These are phyloP conservation scores for Agrenia bidenticulata DNA, from an alignment of 2,888 invertebrate species.

Conservation along the genomic window DNA sequence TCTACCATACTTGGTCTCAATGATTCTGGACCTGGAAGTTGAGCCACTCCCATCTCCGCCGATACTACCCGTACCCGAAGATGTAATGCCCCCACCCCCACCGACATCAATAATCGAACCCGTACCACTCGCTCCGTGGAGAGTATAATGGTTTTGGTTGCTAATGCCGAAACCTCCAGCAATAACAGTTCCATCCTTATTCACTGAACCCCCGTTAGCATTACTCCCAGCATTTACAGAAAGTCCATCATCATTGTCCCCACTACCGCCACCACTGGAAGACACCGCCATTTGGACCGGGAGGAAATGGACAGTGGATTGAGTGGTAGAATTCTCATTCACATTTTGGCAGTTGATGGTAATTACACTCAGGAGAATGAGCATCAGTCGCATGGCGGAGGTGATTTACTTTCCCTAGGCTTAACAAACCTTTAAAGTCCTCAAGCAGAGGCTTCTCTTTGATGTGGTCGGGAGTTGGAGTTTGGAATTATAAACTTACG, in stretches of 20 bases:
- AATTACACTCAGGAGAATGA: slow-evolving; percentile 51
- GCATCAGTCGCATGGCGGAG: slow-evolving; percentile 46
- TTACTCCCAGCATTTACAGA: background rate
- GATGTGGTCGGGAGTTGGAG: too few relatives aligned
- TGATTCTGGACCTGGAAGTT: slow-evolving; percentile 72
- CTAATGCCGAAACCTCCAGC: background rate
- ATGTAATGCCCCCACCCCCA: background rate
- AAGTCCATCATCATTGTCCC: slow-evolving; percentile 3
- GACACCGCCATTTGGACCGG: slow-evolving; percentile 36
- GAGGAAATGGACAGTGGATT: slow-evolving; percentile 42
- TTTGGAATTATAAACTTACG: too few relatives aligned
- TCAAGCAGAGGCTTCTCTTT: too few relatives aligned
- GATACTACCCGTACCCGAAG: background rate
- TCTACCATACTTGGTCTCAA: slow-evolving; percentile 72
- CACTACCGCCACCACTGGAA: background rate
- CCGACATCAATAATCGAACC: slow-evolving; percentile 4
- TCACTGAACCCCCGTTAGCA: background rate
- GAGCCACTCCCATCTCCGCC: background rate
- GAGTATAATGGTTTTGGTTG: background rate
- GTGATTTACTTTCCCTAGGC: background rate
- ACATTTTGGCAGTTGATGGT: slow-evolving; percentile 50
- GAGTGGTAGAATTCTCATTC: slow-evolving; percentile 42
- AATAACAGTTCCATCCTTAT: background rate
- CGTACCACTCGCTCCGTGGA: background rate
- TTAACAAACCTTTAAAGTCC: too few relatives aligned